Evolutionary conservation across 2,888 invertebrate genomes (phyloP).

Genomic region (Acleris cristana): DNA sequence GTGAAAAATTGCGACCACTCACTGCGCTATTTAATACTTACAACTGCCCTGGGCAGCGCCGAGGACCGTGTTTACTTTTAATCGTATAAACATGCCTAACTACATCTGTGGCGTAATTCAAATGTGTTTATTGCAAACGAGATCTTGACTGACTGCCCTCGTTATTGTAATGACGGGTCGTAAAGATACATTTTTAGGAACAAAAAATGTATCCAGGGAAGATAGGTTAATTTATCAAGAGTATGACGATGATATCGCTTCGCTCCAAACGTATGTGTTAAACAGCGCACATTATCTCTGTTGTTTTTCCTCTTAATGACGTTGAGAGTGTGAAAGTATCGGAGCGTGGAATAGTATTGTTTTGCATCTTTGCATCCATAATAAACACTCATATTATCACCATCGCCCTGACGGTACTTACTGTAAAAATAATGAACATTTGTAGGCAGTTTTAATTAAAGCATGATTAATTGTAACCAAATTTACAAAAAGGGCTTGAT

Average conservation of each 20-base stretch:
- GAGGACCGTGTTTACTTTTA: constrained; percentile 38
- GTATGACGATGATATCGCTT: not conserved
- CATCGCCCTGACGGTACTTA: not conserved
- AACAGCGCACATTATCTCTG: not conserved
- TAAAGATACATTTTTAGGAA: not conserved
- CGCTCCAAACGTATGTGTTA: not conserved
- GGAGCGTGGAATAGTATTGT: not conserved
- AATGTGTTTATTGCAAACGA: constrained; percentile 26
- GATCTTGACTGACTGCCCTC: constrained; percentile 29
- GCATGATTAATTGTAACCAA: no score
- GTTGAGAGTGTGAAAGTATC: not conserved
- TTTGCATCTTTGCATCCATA: constrained; percentile 2
- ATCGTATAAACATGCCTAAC: constrained; percentile 28
- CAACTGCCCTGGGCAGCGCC: constrained; percentile 51
- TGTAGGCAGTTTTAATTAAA: no score
- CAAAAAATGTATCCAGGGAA: not conserved
- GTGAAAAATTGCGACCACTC: constrained; percentile 72
- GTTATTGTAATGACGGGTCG: constrained; percentile 16
- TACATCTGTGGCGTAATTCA: constrained; percentile 19
- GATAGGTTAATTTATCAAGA: constrained; percentile 1
- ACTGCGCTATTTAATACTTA: constrained; percentile 57
- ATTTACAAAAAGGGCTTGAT: no score
- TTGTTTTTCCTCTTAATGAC: not conserved
- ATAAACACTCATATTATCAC: not conserved
- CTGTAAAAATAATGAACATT: not conserved